A percentile compares a stretch with the other conserved stretches of the same genome.
These are phyloP conservation scores for Cinara cedri DNA, from an alignment of 2,888 invertebrate genomes.

Conservation along the genomic window DNA sequence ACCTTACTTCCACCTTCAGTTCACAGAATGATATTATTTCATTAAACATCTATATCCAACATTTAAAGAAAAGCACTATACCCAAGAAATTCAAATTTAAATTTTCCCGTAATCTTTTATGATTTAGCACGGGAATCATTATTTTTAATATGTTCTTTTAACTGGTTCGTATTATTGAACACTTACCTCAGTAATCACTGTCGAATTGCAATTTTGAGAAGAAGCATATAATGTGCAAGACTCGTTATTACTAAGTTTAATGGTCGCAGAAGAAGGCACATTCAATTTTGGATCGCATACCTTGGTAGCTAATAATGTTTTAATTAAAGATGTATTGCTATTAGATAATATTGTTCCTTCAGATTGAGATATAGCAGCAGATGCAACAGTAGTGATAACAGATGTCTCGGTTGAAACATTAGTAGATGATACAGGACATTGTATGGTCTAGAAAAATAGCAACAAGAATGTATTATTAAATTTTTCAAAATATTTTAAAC, in stretches of 20 bases:
- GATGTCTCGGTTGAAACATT: conserved; percentile 46
- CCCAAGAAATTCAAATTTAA: background rate
- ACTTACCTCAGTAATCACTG: conserved; percentile 53
- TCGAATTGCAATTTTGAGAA: conserved; percentile 53
- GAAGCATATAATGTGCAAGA: conserved; percentile 56
- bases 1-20: conserved; percentile 55
- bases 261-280: conserved; percentile 56
- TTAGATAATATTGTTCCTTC: conserved; percentile 54
- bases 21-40: conserved; percentile 39
- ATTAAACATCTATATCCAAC: conserved; percentile 32
- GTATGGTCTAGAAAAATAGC: conserved; percentile 31
- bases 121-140: background rate
- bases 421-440: conserved; percentile 23
- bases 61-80: conserved; percentile 3
- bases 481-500: background rate
- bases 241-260: conserved; percentile 56
- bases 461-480: background rate
- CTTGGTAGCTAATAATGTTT: conserved; percentile 93
- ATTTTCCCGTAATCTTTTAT: conserved; percentile 3
- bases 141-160: background rate
- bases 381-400: conserved; percentile 56
- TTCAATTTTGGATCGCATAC: conserved; percentile 66
- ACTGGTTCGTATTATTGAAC: background rate
- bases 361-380: conserved; percentile 49
- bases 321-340: conserved; percentile 78